Base-by-base conservation (phyloP, 2,113 vertebrate genomes). In the Petromus typicus region DNA sequence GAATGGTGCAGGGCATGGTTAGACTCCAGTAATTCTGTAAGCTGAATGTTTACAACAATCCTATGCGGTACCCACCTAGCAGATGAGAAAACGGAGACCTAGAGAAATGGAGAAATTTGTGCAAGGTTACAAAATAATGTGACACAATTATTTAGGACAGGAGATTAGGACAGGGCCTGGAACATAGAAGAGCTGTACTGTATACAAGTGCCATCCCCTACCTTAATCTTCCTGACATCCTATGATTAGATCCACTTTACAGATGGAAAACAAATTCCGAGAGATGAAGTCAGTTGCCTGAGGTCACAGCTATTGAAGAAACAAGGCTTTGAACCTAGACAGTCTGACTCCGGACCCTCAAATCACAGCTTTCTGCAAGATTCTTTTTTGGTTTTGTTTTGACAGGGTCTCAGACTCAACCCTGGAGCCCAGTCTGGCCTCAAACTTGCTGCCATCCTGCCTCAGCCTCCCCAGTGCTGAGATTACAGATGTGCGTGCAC, bases 11-110 rank as follows among this genome's bases (percentile, higher is more conserved):
- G 78, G 63, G 25, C 25, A 40, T 59, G 9, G 10, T 48, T 37
- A 57, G 22, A 27, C 32, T n/a, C 37, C 27, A 57, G 37, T n/a
- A 17, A 63, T 78, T 61, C 27, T 94, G 20, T 76, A 37, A 89
- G 5, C 61, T 57, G 54, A 23, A 83, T 32, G 51, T 87, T 87
- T 37, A 30, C 40, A 51, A 22, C 43, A 59, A 4, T 56, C 25
- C 12, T 16, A 11, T 69, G 51, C 51, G 12, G 20, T 40, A 13
- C 20, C 27, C 27, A 25, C 22, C 54, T n/a, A 67, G 23, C 57
- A 81, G 59, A n/a, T 96, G 51, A 78, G 75, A 92, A 90, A 67
- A 45, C 83, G 30, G 30, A 76, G 59, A 48, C 78, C 30, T 78
- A 34, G 75, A 32, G 45, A 54, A 34, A 78, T 54, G 16, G 45